Evolutionary conservation across 2,113 vertebrate genomes (phyloP), one percentile per base, ranked within the genome.

Genomic region (Cephalopholis sonnerati): DNA sequence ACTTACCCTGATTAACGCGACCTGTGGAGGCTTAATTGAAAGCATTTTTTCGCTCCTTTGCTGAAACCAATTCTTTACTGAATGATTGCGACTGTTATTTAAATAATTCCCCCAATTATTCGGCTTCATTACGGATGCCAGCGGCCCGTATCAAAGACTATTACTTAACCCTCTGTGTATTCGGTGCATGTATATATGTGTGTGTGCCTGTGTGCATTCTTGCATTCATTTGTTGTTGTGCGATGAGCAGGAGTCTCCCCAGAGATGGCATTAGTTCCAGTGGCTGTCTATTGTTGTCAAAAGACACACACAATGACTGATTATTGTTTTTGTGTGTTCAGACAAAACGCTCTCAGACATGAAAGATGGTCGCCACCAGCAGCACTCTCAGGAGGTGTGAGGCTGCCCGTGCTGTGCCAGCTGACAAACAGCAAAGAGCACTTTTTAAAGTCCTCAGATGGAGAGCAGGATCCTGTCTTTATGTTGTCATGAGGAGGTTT

Each of bases 101-200:
- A 53, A 44, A 66, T 68, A 15, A 63, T 27, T 76, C 48, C 29
- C 27, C 62, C 70, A 73, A 39, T 54, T 59, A 77, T 70, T 85
- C 67, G 39, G 77, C 71, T 78, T 81, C 78, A 83, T 79, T 77
- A 83, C 65, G 57, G 58, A 64, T 15, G 27, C 46, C 58, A 75
- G 36, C n/a, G 4, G 58, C 77, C 63, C 16, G 18, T 8, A 69
- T 24, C 46, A 68, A 51, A 68, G 61, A 63, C 53, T 29, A 18
- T 39, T 25, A 58, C 27, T 63, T 17, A 59, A n/a, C 48, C 24
- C 29, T 24, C 27, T 10, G 57, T 2, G 2, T 78, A 50, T 73
- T 16, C 41, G 32, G n/a, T 16, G 51, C 32, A 51, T 25, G n/a
- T 46, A 8, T 16, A 4, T 17, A 0, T 29, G 13, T 32, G 39